phyloP scores from a whole-genome alignment of 2,113 vertebrate species.

The Pipa parva region DNA sequence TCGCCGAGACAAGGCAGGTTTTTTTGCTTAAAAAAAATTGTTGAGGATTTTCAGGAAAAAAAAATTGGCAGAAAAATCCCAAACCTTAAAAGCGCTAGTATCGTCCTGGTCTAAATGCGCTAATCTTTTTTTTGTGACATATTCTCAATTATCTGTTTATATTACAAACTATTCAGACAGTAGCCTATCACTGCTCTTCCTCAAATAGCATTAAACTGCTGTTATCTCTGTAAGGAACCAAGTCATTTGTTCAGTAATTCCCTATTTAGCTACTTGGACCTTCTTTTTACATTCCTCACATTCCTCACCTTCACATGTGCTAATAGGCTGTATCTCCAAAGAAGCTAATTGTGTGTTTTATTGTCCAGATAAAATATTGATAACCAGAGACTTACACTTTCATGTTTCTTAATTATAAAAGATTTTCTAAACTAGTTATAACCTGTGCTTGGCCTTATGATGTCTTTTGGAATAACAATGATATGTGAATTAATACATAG shows the following conservation, averaged over 20 bases:
- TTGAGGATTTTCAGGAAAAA: too few species aligned
- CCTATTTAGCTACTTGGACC: slow-evolving; percentile 34
- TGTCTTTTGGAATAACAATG: slow-evolving; percentile 58
- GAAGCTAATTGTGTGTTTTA: slow-evolving; percentile 54
- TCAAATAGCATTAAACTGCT: neutral
- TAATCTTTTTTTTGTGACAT: too few species aligned
- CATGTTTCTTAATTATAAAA: slow-evolving; percentile 59
- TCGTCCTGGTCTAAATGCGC: too few species aligned
- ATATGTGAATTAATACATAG: slow-evolving; percentile 57
- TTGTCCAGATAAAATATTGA: slow-evolving; percentile 53
- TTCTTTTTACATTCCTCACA: slow-evolving; percentile 8
- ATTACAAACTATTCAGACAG: too few species aligned
- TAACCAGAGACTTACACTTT: slow-evolving; percentile 62
- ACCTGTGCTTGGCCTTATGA: slow-evolving; percentile 61
- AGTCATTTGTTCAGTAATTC: slow-evolving; percentile 34
- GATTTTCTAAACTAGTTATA: slow-evolving; percentile 60
- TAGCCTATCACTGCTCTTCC: neutral
- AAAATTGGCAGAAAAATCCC: too few species aligned
- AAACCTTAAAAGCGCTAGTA: too few species aligned
- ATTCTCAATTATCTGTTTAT: too few species aligned
- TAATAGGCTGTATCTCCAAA: slow-evolving; percentile 45
- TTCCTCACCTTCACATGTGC: slow-evolving; percentile 45
- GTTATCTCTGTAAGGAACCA: neutral
- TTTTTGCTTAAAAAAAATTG: too few species aligned
- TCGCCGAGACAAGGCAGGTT: too few species aligned